phyloP scores from a whole-genome alignment of 2,113 vertebrate species.

The Oreocharis arfaki region DNA sequence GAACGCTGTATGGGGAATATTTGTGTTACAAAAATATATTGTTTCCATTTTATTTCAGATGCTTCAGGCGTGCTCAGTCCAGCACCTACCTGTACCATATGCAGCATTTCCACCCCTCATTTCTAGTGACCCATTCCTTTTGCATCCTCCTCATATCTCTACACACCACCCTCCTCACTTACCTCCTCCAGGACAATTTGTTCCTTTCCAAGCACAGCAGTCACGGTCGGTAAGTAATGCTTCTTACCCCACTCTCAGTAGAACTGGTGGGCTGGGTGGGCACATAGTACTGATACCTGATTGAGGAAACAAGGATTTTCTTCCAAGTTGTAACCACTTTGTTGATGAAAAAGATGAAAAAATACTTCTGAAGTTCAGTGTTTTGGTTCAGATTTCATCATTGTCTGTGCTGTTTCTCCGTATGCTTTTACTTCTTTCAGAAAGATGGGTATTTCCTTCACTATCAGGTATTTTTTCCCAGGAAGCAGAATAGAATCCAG shows the following conservation, averaged over 20 bases:
- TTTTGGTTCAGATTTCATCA: not conserved
- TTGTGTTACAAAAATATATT: not conserved
- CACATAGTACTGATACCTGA: not conserved
- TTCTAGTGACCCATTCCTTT: constrained; percentile 92
- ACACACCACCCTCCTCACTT: constrained; percentile 89
- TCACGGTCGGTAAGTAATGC: constrained; percentile 87
- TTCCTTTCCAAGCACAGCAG: constrained; percentile 95
- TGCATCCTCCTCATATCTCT: constrained; percentile 89
- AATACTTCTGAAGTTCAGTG: not conserved
- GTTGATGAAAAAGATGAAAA: not conserved
- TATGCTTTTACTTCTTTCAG: not conserved
- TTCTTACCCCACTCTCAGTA: not conserved
- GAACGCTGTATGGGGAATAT: not conserved
- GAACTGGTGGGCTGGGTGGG: not conserved
- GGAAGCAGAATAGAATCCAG: not conserved
- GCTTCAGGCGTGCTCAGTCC: constrained; percentile 94
- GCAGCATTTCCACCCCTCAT: constrained; percentile 93
- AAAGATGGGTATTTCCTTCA: not conserved
- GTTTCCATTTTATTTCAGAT: constrained; percentile 77
- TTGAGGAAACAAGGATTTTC: not conserved
- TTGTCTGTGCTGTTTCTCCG: not conserved
- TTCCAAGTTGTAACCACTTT: not conserved
- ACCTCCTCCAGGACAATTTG: constrained; percentile 88
- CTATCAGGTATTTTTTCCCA: not conserved
- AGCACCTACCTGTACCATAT: constrained; percentile 94